Conservation (phyloP, 2,888 invertebrate genomes). For the Leucophenga montana region DNA sequence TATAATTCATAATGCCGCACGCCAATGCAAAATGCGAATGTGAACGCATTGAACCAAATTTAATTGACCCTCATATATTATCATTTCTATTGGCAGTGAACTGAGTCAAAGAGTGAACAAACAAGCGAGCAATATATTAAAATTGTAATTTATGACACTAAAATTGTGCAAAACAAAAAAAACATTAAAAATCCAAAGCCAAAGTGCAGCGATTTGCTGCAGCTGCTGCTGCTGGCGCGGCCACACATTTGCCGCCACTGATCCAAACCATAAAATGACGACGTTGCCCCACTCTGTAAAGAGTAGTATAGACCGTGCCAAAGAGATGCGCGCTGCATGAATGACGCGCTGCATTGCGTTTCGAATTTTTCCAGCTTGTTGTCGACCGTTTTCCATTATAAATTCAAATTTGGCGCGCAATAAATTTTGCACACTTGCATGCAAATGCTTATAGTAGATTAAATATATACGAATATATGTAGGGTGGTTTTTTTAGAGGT, state of each 20-base stretch:
- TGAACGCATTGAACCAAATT: constrained; percentile 20
- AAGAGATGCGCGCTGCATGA: neutral
- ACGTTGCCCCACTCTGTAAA: neutral
- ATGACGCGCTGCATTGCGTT: neutral
- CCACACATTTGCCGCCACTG: neutral
- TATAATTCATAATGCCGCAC: constrained; percentile 22
- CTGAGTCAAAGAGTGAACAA: neutral
- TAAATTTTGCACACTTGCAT: constrained; percentile 53
- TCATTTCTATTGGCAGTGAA: neutral
- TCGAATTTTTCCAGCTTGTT: constrained; percentile 10
- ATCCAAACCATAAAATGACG: neutral
- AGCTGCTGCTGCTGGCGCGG: neutral
- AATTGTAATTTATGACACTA: constrained; percentile 17
- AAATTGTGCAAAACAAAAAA: neutral
- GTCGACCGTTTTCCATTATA: constrained; percentile 55
- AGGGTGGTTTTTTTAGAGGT: too few species aligned
- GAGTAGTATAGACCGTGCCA: neutral
- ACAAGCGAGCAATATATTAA: constrained; percentile 14
- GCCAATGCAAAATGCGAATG: neutral
- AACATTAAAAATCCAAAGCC: neutral
- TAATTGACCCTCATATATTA: constrained; percentile 22
- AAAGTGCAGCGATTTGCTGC: too few species aligned
- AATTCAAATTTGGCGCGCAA: constrained; percentile 68
- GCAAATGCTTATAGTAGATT: constrained; percentile 8
- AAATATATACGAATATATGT: neutral